phyloP scores from a whole-genome alignment of 2,113 vertebrate genomes.

The Centropus unirufus region DNA sequence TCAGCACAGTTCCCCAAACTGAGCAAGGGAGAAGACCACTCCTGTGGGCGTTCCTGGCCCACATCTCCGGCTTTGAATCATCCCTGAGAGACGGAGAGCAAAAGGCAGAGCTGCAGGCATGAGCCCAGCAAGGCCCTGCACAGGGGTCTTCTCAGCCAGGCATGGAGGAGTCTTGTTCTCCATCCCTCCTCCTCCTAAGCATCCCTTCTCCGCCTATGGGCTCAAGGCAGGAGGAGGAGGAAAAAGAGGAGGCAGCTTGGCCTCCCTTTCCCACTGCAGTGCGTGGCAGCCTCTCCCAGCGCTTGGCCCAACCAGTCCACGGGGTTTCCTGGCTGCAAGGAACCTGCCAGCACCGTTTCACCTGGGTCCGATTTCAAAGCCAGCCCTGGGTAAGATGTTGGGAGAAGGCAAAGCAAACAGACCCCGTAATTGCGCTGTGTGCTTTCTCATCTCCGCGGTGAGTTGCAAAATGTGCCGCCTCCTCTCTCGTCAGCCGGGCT shows the following conservation, averaged over 20 bases:
- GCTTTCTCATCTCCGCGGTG: neutral
- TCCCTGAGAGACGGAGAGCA: neutral
- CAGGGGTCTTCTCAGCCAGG: accelerated
- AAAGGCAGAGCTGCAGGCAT: neutral
- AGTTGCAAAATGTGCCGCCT: conserved; percentile 65
- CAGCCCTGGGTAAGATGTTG: neutral
- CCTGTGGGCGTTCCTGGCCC: neutral
- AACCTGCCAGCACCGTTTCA: neutral
- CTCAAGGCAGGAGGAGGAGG: neutral
- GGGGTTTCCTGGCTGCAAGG: neutral
- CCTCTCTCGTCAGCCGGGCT: conserved; percentile 45
- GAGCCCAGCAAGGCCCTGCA: neutral
- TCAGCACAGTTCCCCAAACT: neutral
- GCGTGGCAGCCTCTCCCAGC: neutral
- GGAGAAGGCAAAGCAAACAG: conserved; percentile 45
- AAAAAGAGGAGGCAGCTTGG: neutral
- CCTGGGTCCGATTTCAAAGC: conserved; percentile 1
- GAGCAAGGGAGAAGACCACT: neutral
- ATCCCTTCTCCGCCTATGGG: neutral
- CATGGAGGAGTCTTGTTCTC: neutral
- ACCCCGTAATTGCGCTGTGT: neutral
- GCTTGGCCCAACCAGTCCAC: neutral
- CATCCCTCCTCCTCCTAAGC: neutral
- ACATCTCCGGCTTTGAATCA: neutral
- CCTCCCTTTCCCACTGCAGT: neutral